A percentile compares a stretch with the other conserved stretches of the same genome.
Conservation (phyloP, 2,888 invertebrate genomes). For the Neoitamus cyanurus region DNA sequence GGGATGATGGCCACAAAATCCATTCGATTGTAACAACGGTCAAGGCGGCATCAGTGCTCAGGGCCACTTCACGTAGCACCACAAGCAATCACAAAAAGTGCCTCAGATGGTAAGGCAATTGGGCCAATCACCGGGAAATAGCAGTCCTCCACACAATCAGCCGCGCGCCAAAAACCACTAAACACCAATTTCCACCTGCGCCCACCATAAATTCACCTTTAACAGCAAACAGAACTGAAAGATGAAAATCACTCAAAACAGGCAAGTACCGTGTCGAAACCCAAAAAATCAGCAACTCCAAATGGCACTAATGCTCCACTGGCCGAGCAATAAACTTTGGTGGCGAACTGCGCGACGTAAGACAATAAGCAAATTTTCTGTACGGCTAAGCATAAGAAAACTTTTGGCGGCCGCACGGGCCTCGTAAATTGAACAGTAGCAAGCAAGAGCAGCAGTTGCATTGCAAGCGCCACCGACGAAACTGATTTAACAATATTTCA, state of each 20-base stretch:
- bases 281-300: background rate
- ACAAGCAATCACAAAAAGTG: background rate
- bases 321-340: background rate
- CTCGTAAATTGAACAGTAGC: background rate
- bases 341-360: background rate
- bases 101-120: too few species aligned
- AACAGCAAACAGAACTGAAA: background rate
- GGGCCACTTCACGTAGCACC: background rate
- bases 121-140: background rate
- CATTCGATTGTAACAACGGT: background rate
- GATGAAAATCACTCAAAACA: background rate
- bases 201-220: background rate
- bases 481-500: conserved; percentile 6
- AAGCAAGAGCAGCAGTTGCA: background rate
- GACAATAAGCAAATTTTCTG: background rate
- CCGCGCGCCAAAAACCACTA: background rate
- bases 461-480: background rate
- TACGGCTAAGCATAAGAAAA: background rate
- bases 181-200: background rate
- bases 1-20: background rate
- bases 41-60: background rate
- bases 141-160: background rate
- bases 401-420: background rate
- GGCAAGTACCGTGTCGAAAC: background rate
- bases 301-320: background rate